Evolutionary conservation across 2,797 vertebrate genomes (phyloP), one percentile per base, ranked within the genome.

Genomic region (Notoglanidium macrostoma): DNA sequence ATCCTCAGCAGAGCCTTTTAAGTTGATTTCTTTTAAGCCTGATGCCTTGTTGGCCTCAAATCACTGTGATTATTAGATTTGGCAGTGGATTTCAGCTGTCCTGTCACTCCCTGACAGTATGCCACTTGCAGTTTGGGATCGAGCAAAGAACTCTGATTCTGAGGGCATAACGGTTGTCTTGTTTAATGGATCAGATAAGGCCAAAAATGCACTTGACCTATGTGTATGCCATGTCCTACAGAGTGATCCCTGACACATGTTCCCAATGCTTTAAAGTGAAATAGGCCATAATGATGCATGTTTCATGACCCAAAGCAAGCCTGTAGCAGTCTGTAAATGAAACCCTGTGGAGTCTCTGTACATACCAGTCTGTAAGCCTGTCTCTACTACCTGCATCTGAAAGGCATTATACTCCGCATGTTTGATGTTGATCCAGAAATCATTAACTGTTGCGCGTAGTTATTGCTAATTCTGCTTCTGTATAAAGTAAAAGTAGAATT

Each of bases 61-160:
- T 84, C 80, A 15, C 57, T 73, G 49, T 32, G 81, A 86, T 89
- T 63, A 86, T 89, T 84, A 89, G 46, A 84, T 68, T 78, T 89
- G 88, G 72, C 63, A 86, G 54, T 54, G 44, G 74, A 51, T 49
- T 72, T 67, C 54, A 84, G 73, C 80, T 86, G 65, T 70, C 74
- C 80, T 84, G 72, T 83, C 61, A 78, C 54, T 72, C 73, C 63
- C 85, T 70, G 85, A 86, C 87, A 85, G 44, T 26, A 11, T 88
- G 84, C 57, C 87, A 86, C 63, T 88, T 88, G 61, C 46, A 70
- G 84, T 86, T 82, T 79, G 49, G 32, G 61, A 83, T 70, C 2
- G 49, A 32, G 61, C 84, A 86, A 68, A 83, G 40, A 76, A 23
- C 8, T 29, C 46, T 86, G 57, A 21, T 32, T 67, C 26, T 57